Percentiles rank a stretch among this genome's conserved stretches.
Evolutionary conservation across 2,113 vertebrate genomes (phyloP).

Genomic region (Engraulis encrasicolus): DNA sequence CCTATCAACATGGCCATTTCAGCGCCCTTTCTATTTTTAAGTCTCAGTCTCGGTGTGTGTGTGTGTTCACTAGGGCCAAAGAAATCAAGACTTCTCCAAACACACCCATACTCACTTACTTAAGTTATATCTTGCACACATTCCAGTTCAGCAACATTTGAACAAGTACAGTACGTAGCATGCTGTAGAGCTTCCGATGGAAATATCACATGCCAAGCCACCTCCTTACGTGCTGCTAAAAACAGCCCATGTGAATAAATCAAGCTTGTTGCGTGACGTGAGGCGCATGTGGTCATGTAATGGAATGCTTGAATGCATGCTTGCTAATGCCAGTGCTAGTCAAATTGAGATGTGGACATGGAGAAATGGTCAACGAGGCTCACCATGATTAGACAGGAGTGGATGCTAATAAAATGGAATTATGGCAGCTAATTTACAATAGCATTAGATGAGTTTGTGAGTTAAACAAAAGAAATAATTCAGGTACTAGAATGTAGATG

Average conservation of each 20-base stretch:
- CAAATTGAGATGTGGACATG: slow-evolving; percentile 5
- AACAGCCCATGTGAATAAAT: neutral
- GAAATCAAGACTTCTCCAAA: slow-evolving; percentile 32
- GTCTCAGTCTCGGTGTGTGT: slow-evolving; percentile 22
- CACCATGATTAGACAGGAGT: slow-evolving; percentile 21
- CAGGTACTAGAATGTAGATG: neutral
- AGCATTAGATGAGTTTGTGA: slow-evolving; percentile 29
- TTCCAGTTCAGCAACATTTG: slow-evolving; percentile 19
- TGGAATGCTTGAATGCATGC: slow-evolving; percentile 68
- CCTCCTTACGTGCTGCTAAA: neutral
- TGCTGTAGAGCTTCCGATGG: neutral
- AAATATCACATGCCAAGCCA: neutral
- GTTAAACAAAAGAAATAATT: neutral
- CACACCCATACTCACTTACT: neutral
- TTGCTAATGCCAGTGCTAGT: slow-evolving; percentile 41
- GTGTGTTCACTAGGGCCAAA: slow-evolving; percentile 34
- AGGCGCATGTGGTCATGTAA: slow-evolving; percentile 63
- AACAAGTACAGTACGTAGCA: slow-evolving; percentile 64
- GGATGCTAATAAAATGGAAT: slow-evolving; percentile 30
- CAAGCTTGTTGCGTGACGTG: neutral
- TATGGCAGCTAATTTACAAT: slow-evolving; percentile 35
- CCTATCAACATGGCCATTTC: neutral
- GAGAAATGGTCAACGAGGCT: neutral
- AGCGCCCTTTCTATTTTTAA: neutral
- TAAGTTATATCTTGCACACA: slow-evolving; percentile 17